phyloP scores from a whole-genome alignment of 2,888 invertebrate species.

The Timema podura region DNA sequence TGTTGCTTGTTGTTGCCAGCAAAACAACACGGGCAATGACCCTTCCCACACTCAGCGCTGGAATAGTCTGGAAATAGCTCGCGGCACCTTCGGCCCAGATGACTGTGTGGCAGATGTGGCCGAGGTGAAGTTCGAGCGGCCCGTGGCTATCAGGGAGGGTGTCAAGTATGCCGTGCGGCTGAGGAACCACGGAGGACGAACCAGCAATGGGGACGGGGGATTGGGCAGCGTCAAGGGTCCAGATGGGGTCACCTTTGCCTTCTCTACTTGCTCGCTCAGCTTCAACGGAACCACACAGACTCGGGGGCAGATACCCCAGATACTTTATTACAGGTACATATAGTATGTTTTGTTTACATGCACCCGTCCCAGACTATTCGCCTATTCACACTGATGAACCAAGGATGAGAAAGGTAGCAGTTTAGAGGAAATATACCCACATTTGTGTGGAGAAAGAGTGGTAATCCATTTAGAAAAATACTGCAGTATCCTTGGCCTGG shows the following conservation, averaged over 20 bases:
- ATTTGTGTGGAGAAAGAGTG: too few relatives aligned
- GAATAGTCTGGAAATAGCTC: constrained; percentile 79
- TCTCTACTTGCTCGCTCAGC: constrained; percentile 86
- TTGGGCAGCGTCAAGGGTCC: constrained; percentile 83
- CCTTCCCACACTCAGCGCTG: constrained; percentile 70
- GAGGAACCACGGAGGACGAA: constrained; percentile 86
- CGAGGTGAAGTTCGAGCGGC: constrained; percentile 86
- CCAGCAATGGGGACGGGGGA: constrained; percentile 93
- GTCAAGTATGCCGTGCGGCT: constrained; percentile 84
- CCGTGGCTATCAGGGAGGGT: constrained; percentile 84
- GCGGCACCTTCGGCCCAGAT: constrained; percentile 79
- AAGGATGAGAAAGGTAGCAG: too few relatives aligned
- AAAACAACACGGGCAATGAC: constrained; percentile 48
- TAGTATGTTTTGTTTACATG: constrained; percentile 14
- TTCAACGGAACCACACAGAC: constrained; percentile 95
- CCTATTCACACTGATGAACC: too few relatives aligned
- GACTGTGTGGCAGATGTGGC: constrained; percentile 79
- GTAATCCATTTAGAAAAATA: too few relatives aligned
- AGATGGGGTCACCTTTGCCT: constrained; percentile 87
- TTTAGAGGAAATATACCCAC: too few relatives aligned
- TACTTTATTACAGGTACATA: constrained; percentile 77
- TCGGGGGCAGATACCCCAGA: constrained; percentile 90
- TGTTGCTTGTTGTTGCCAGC: too few relatives aligned
- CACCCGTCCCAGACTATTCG: too few relatives aligned
- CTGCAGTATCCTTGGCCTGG: too few relatives aligned